Evolutionary conservation across 2,113 vertebrate genomes (phyloP), one percentile per base, ranked within the genome.

Genomic region (Ptilonorhynchus violaceus): DNA sequence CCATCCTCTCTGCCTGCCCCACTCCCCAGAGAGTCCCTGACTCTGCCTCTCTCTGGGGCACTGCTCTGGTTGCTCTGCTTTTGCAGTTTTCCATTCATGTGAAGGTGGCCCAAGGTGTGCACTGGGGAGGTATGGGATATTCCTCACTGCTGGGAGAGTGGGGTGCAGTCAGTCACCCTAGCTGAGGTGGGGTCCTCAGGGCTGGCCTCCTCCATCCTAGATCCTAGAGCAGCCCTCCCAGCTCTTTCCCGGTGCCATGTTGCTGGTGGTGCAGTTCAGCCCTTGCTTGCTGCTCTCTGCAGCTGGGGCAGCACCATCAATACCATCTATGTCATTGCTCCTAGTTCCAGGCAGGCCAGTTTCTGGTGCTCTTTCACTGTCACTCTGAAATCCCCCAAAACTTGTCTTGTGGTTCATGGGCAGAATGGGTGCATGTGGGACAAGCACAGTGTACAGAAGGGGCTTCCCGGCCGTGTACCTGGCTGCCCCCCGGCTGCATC

Each of bases 241-340:
- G 56, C 24, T 41, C 37, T 37, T 87, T 81, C n/a, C n/a, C 60
- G n/a, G 42, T 27, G 56, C 74, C 42, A 4, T 0, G 0, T 0
- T 64, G 50, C 24, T 31, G 21, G 35, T 50, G 50, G 23, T 39
- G 49, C 87, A 60, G 73, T 37, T 75, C 66, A 30, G 75, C 33
- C 5, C 8, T 41, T 7, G 3, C 41, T 55, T 28, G 30, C 62
- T 81, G 85, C 16, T 77, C 66, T n/a, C 50, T 31, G 66, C 72
- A 69, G 30, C n/a, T 58, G 60, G 39, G 50, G 25, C 64, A 73
- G 50, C 68, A 62, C 37, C 27, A 5, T 17, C 64, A 13, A 1
- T 33, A 14, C 21, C 24, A 23, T 15, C 13, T 3, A 10, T 22
- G 41, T 23, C 72, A 10, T 13, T 39, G 52, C 69, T 79, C 28